Conservation (phyloP, 2,113 vertebrate genomes). For the Mungos mungo region DNA sequence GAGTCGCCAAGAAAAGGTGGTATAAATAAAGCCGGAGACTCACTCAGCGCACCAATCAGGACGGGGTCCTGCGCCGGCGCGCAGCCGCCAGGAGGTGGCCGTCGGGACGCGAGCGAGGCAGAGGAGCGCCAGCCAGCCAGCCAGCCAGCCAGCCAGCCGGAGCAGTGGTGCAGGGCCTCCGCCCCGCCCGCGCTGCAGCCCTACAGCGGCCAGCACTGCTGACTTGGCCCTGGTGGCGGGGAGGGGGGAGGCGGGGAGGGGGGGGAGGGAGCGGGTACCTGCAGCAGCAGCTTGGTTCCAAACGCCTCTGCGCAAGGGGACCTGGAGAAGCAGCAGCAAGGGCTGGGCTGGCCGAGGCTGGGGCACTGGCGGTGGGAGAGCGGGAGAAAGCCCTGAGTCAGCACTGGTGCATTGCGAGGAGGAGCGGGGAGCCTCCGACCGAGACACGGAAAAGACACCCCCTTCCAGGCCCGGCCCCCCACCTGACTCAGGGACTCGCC, state of each 20-base stretch:
- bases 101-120: constrained; percentile 55
- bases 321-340: not conserved
- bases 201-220: constrained; percentile 66
- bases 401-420: constrained; percentile 38
- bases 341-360: not conserved
- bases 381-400: constrained; percentile 61
- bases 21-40: constrained; percentile 48
- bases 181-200: constrained; percentile 70
- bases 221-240: constrained; percentile 61
- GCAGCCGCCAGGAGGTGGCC: constrained; percentile 66
- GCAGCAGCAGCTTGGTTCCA: constrained; percentile 56
- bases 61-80: constrained; percentile 15
- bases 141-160: not conserved
- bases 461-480: not conserved
- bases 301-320: constrained; percentile 57
- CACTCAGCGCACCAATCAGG: constrained; percentile 74
- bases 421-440: not conserved
- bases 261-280: constrained; percentile 31
- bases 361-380: not conserved
- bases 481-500: not conserved
- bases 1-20: constrained; percentile 46
- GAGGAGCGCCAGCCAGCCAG: constrained; percentile 18
- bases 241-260: not conserved
- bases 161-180: constrained; percentile 74
- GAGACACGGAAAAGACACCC: not conserved